These are phyloP conservation scores for Pollachius pollachius DNA, from an alignment of 2,113 vertebrate genomes.

Conservation along the genomic window DNA sequence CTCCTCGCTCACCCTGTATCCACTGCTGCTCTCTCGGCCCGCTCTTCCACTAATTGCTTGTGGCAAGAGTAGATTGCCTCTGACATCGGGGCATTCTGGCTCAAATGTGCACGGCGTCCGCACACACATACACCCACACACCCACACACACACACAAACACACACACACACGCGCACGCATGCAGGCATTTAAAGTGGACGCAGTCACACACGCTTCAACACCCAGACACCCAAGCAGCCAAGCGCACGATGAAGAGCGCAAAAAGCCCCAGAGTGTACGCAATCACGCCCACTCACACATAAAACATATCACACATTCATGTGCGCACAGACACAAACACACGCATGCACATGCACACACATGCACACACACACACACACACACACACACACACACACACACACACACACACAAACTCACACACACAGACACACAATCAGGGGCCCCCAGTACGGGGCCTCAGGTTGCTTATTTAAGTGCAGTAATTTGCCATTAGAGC, in stretches of 20 bases:
- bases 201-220: no score
- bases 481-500: slow-evolving; percentile 75
- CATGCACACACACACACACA: slow-evolving; percentile 4
- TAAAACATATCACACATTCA: no score
- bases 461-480: slow-evolving; percentile 73
- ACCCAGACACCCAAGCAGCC: no score
- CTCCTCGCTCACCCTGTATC: neutral
- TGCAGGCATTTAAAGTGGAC: no score
- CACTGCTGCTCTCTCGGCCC: neutral
- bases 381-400: slow-evolving; percentile 2
- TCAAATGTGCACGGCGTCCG: neutral
- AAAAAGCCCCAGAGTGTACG: neutral
- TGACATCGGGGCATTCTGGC: slow-evolving; percentile 36
- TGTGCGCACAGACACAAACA: slow-evolving; percentile 3
- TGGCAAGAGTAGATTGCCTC: slow-evolving; percentile 44
- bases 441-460: slow-evolving; percentile 29
- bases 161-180: no score
- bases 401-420: slow-evolving; percentile 3
- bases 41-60: slow-evolving; percentile 21
- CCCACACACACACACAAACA: neutral
- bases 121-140: slow-evolving; percentile 5
- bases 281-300: neutral
- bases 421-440: neutral
- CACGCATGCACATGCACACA: neutral
- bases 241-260: no score